These are phyloP conservation scores for Formica aserva DNA, from an alignment of 2,888 invertebrate species.

Conservation along the genomic window DNA sequence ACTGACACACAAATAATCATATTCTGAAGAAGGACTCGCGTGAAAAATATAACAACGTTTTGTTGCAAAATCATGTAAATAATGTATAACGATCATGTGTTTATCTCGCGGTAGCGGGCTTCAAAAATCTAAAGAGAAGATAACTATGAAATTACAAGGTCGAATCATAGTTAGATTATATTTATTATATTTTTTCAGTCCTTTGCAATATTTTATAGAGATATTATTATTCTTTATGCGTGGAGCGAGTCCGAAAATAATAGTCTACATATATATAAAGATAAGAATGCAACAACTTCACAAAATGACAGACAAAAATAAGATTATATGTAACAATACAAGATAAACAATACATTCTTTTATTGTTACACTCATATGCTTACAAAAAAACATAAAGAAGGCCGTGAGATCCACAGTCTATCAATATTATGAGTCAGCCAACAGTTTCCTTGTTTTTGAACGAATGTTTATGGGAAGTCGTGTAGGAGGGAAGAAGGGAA, in stretches of 20 bases:
- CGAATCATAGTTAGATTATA: conserved; percentile 2
- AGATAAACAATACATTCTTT: conserved; percentile 24
- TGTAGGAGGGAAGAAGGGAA: conserved; percentile 29
- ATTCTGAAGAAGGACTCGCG: neutral
- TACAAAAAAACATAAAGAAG: conserved; percentile 6
- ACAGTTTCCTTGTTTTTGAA: conserved; percentile 34
- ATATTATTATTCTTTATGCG: conserved; percentile 17
- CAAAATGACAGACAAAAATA: conserved; percentile 2
- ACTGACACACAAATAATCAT: conserved; percentile 3
- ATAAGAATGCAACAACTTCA: conserved; percentile 6
- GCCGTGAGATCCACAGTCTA: conserved; percentile 16
- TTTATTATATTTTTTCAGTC: conserved; percentile 10
- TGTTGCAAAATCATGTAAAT: neutral
- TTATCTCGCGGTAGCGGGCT: neutral
- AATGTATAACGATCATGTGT: neutral
- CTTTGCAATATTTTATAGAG: neutral
- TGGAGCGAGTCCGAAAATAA: conserved; percentile 18
- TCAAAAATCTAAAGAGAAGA: neutral
- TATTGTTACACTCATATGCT: neutral
- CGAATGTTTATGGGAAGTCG: conserved; percentile 2
- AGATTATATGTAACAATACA: neutral
- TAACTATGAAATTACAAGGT: conserved; percentile 8
- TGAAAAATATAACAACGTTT: conserved; percentile 10
- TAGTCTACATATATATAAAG: conserved; percentile 10
- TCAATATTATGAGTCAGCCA: conserved; percentile 35